A percentile compares a stretch with the other conserved stretches of the same genome.
Evolutionary conservation across 2,113 vertebrate genomes (phyloP).

Genomic region (Zapus hudsonius): DNA sequence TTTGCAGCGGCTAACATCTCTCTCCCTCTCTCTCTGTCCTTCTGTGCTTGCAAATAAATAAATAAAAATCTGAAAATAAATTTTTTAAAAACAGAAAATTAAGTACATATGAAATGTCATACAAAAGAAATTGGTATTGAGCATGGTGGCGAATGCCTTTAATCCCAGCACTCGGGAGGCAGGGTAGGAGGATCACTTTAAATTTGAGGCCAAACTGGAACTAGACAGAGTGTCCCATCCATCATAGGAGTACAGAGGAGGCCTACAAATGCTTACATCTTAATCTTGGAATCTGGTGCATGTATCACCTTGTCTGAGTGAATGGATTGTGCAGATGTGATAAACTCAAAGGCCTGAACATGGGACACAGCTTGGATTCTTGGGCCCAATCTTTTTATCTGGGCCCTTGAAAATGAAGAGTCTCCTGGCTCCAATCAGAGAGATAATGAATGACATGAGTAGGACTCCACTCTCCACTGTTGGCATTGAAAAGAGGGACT

Average conservation of each 20-base stretch:
- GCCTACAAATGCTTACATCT: fast-evolving
- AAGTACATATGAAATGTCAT: no score
- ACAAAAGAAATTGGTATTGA: no score
- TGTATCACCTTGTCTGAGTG: not conserved
- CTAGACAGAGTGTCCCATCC: not conserved
- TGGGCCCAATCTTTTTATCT: not conserved
- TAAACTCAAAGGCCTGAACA: not conserved
- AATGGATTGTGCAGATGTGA: not conserved
- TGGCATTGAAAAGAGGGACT: not conserved
- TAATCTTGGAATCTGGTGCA: not conserved
- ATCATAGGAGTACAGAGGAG: not conserved
- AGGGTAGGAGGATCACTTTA: no score
- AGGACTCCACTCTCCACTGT: not conserved
- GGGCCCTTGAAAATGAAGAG: not conserved
- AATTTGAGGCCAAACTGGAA: no score
- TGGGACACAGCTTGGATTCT: not conserved
- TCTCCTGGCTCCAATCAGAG: not conserved
- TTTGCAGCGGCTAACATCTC: no score
- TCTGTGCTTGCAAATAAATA: no score
- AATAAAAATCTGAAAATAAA: no score
- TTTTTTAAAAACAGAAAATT: no score
- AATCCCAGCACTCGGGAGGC: no score
- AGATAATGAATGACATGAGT: not conserved
- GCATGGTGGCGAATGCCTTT: no score
- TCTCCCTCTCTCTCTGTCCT: no score